Percentiles rank a stretch among this genome's conserved stretches.
Conservation (phyloP, 1,140 invertebrate genomes). For the Muscidifurax raptorellus region DNA sequence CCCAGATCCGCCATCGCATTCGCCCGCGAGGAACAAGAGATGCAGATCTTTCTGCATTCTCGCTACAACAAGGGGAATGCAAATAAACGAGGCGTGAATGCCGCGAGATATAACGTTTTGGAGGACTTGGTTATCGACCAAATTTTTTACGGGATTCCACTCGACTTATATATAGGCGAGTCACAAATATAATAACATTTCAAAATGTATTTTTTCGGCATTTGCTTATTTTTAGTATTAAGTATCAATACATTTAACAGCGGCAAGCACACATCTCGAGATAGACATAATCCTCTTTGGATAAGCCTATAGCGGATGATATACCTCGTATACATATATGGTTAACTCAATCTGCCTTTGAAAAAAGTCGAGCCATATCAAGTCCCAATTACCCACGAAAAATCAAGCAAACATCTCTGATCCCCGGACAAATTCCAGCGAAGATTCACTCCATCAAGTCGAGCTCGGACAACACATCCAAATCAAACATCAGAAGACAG, state of each 20-base stretch:
- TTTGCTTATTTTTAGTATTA: no score
- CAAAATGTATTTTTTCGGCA: not conserved
- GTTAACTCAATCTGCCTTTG: conserved; percentile 29
- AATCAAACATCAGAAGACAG: conserved; percentile 31
- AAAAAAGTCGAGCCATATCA: conserved; percentile 18
- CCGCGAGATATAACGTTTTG: not conserved
- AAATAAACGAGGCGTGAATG: conserved; percentile 49
- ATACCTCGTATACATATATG: no score
- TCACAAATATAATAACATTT: not conserved
- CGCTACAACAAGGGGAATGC: conserved; percentile 5
- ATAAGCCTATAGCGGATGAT: not conserved
- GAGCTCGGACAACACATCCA: conserved; percentile 1
- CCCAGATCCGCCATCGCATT: conserved; percentile 30
- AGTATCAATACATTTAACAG: not conserved
- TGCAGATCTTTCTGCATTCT: not conserved
- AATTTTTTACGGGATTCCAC: not conserved
- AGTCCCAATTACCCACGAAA: conserved; percentile 27
- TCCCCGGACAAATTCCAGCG: not conserved
- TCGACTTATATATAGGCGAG: not conserved
- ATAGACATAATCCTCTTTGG: conserved; percentile 17
- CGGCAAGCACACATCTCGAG: not conserved
- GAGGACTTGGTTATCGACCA: not conserved
- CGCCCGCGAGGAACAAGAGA: conserved; percentile 15
- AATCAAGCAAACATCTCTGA: conserved; percentile 7
- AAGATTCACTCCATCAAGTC: conserved; percentile 7